Evolutionary conservation across 2,113 vertebrate species (phyloP), one percentile per base, ranked within the genome.

Genomic region (Corapipo altera): DNA sequence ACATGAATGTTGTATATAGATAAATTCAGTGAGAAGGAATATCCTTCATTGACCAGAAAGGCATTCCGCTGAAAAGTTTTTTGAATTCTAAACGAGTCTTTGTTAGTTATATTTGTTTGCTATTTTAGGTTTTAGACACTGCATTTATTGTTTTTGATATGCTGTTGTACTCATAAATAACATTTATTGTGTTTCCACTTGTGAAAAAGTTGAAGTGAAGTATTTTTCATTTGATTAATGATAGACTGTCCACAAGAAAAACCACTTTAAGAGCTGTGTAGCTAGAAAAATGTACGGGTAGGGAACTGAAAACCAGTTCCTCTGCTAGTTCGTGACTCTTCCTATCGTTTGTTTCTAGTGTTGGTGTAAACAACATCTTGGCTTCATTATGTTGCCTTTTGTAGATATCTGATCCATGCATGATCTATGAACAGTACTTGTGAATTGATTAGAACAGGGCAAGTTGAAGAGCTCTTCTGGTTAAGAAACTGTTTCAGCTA

Each of bases 331-430:
- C 18, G 11, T 75, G 71, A 87, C 85, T 94, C 59, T 96, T 70
- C 43, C 65, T 88, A 28, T 46, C 57, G 1, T 74, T 75, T 61
- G 57, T 91, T 87, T 69, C 70, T 82, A 11, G 41, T 44, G 33
- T n/a, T 86, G 39, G 41, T 94, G 80, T 94, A 93, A 82, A 87
- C 86, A 96, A 78, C 84, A 67, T 93, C 89, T 89, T 95, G 85
- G 30, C 61, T 96, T 96, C 18, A 30, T 85, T 96, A 81, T 73
- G 22, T 72, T 91, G 82, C 70, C 86, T 92, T 93, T 85, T 79
- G 86, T 85, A 92, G 85, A 76, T 88, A 62, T 83, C 91, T 91
- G 84, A 61, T 92, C 75, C 62, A 52, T 80, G 75, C 74, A 64
- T 51, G 55, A 85, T 91, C 77, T 93, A 9, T 85, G 81, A 88